phyloP scores from a whole-genome alignment of 2,113 vertebrate genomes.

The Indicator indicator region DNA sequence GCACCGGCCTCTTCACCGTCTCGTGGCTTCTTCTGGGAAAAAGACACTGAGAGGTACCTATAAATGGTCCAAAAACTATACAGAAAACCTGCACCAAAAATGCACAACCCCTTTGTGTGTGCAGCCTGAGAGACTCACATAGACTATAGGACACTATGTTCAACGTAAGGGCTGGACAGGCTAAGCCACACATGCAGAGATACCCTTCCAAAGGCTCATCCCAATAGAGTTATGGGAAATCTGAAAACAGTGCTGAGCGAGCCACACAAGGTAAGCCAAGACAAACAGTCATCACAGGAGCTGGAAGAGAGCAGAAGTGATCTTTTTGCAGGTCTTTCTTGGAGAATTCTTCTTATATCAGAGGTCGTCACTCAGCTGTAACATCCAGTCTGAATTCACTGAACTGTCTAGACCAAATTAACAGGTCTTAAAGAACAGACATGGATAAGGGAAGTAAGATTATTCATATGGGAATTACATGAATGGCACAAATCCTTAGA shows the following conservation, averaged over 20 bases:
- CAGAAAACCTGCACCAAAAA: background rate
- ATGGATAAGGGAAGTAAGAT: background rate
- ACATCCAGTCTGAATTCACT: constrained; percentile 6
- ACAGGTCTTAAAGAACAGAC: background rate
- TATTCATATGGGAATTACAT: background rate
- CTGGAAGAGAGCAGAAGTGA: background rate
- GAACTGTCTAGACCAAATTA: background rate
- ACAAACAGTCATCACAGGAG: constrained; percentile 5
- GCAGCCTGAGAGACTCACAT: background rate
- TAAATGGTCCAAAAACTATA: background rate
- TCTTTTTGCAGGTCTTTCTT: constrained; percentile 6
- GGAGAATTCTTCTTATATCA: background rate
- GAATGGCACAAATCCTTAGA: background rate
- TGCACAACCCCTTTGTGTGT: background rate
- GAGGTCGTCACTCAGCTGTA: background rate
- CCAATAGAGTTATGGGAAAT: background rate
- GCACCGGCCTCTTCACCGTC: background rate
- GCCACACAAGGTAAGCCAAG: constrained; percentile 26
- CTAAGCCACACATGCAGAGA: constrained; percentile 40
- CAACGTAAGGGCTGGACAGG: background rate
- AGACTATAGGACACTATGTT: background rate
- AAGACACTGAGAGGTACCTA: background rate
- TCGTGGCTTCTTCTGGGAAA: constrained; percentile 11
- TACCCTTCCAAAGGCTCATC: constrained; percentile 12
- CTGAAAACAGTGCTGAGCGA: background rate